phyloP scores from a whole-genome alignment of 1,140 invertebrate genomes.

The Hyphantria cunea region DNA sequence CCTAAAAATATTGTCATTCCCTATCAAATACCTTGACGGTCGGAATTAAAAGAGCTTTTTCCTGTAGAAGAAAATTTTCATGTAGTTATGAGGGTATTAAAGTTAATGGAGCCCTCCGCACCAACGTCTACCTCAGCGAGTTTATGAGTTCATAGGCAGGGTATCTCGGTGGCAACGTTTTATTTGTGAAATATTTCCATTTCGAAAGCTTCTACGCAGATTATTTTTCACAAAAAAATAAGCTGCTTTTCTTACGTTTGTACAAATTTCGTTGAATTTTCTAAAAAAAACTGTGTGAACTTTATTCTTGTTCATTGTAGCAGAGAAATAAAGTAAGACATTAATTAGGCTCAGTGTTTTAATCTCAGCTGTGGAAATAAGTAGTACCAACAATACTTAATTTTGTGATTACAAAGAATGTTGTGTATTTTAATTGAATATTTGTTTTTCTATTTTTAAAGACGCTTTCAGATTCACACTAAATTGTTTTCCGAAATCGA shows the following conservation, averaged over 20 bases:
- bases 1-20: constrained; percentile 29
- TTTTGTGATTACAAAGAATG: background rate
- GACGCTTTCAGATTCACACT: too few species aligned
- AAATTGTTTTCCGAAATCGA: constrained; percentile 2
- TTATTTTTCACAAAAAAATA: constrained; percentile 19
- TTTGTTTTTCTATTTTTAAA: too few species aligned
- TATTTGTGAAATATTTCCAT: constrained; percentile 37
- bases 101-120: constrained; percentile 60
- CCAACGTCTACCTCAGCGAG: constrained; percentile 43
- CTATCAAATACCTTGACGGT: constrained; percentile 29
- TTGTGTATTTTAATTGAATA: background rate
- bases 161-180: constrained; percentile 45
- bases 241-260: constrained; percentile 7
- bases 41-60: constrained; percentile 65
- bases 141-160: constrained; percentile 54
- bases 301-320: background rate
- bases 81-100: constrained; percentile 67
- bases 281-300: background rate
- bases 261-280: background rate
- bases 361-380: constrained; percentile 3
- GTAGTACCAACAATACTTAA: background rate
- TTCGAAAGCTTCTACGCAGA: constrained; percentile 22
- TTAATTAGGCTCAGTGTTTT: constrained; percentile 9
- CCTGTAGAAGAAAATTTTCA: constrained; percentile 62
- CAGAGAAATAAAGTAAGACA: constrained; percentile 9